phyloP scores from a whole-genome alignment of 1,140 invertebrate species.

The Lucilia sericata region DNA sequence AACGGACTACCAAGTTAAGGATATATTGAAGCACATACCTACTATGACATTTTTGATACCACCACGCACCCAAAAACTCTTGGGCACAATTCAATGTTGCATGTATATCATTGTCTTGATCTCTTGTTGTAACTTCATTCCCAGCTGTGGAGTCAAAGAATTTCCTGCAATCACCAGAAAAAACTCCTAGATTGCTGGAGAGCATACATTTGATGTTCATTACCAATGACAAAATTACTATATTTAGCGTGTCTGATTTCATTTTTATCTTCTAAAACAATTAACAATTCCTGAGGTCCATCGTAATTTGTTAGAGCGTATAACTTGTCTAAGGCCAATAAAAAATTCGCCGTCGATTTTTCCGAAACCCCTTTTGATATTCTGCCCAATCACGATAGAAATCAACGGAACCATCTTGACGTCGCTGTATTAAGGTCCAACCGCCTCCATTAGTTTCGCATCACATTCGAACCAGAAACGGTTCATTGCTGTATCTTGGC shows the following conservation, averaged over 20 bases:
- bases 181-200: not conserved
- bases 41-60: constrained; percentile 9
- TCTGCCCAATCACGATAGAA: constrained; percentile 30
- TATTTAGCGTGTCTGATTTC: constrained; percentile 2
- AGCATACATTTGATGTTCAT: not conserved
- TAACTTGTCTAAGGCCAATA: constrained; percentile 15
- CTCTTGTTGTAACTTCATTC: not conserved
- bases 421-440: constrained; percentile 16
- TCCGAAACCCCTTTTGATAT: constrained; percentile 9
- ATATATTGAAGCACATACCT: no score
- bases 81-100: not conserved
- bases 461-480: constrained; percentile 12
- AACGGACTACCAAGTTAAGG: no score
- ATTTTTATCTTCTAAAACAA: not conserved
- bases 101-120: constrained; percentile 9
- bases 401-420: not conserved
- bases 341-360: constrained; percentile 7
- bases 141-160: not conserved
- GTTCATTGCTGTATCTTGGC: not conserved
- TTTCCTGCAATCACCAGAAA: not conserved
- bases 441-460: not conserved
- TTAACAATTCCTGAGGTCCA: not conserved
- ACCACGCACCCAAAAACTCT: not conserved
- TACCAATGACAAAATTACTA: not conserved
- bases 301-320: not conserved